Evolutionary conservation across 1,140 invertebrate species (phyloP), one percentile per base, ranked within the genome.

Genomic region (Druon quercuslanigerum): DNA sequence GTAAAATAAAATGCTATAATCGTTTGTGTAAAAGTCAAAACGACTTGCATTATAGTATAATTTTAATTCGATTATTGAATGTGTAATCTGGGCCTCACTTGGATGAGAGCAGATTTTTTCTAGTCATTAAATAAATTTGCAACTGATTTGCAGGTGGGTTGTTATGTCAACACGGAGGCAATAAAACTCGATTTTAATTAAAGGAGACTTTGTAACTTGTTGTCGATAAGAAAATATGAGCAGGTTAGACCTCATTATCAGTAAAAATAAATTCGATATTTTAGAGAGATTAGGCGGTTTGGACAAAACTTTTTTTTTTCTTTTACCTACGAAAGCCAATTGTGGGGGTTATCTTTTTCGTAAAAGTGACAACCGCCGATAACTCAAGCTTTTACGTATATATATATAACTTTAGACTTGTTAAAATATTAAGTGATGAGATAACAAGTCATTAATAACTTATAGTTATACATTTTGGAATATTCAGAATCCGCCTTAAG

Each of bases 201-300:
- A 46, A 46, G 8, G 56, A 57, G 56, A 57, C 19, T 57, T 57
- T 57, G 19, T 33, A 57, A 57, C 56, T 57, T 20, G 17, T n/a
- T 7, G 13, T 20, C 25, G 56, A 57, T 57, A 57, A 57, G 56
- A 57, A 57, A 20, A 57, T 8, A 57, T 25, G 56, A 19, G 25
- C 56, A 57, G 56, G 56, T 57, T 57, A 57, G 25, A 57, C 19
- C 8, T 20, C 19, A 54, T 25, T 20, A 57, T 57, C 56, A 57
- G 56, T 57, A 57, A 57, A 57, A 57, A 57, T 13, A 57, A 57
- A 33, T 57, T 57, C 9, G 56, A 20, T 57, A 57, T 57, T 13
- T 20, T 57, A 33, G 17, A 19, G 9, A 19, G 20, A 56, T 56
- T 56, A 13, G 54, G 25, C 11, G 19, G 9, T 33, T 57, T 57